Conservation (phyloP, 2,888 invertebrate genomes). For the Pemphredon lugubris region DNA sequence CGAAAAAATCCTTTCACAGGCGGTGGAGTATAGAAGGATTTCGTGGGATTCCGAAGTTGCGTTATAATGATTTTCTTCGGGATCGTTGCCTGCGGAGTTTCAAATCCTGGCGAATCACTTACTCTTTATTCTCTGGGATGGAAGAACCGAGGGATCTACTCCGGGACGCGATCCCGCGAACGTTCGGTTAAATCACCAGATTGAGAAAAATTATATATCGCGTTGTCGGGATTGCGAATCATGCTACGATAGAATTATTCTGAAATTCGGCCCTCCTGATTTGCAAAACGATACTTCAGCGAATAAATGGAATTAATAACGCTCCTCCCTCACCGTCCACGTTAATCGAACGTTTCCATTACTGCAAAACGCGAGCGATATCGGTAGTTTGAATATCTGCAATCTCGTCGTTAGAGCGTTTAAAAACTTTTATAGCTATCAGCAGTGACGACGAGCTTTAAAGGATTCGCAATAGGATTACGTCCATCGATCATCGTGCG, state of each 20-base stretch:
- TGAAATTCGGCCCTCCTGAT: background rate
- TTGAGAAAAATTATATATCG: background rate
- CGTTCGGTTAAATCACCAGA: background rate
- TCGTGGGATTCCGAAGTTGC: conserved; percentile 23
- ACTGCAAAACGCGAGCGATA: conserved; percentile 33
- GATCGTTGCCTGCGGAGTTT: conserved; percentile 14
- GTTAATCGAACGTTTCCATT: conserved; percentile 44
- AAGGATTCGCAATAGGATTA: conserved; percentile 68
- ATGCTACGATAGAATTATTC: background rate
- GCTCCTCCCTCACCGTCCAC: too few relatives aligned
- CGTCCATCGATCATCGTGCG: conserved; percentile 64
- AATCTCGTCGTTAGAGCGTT: conserved; percentile 51
- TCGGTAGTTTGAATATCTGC: conserved; percentile 42
- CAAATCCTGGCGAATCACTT: conserved; percentile 6
- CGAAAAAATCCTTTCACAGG: conserved; percentile 36
- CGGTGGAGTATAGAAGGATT: conserved; percentile 14
- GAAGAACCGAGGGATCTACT: background rate
- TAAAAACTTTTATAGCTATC: conserved; percentile 48
- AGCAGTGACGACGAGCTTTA: conserved; percentile 56
- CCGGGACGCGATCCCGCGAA: conserved; percentile 11
- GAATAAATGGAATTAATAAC: too few relatives aligned
- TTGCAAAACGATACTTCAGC: too few relatives aligned
- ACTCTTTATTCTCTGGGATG: background rate
- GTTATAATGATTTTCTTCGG: conserved; percentile 41
- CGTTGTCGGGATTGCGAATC: background rate